Evolutionary conservation across 2,888 invertebrate genomes (phyloP).

Genomic region (Scrobipalpa atriplicella): DNA sequence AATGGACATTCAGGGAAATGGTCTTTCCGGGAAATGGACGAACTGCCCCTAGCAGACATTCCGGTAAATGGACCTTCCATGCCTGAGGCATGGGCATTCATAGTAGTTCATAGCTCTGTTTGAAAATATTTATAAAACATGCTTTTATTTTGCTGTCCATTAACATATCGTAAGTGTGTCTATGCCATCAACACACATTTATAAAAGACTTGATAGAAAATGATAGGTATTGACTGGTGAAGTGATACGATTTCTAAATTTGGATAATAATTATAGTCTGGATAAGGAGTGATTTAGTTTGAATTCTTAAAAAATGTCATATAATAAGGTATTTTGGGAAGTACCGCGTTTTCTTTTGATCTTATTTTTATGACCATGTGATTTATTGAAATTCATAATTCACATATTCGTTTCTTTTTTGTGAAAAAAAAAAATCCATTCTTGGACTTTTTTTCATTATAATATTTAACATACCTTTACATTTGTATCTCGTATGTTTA

Average conservation of each 20-base stretch:
- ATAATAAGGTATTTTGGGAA: not conserved
- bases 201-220: constrained; percentile 60
- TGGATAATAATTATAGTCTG: constrained; percentile 29
- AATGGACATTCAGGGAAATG: no score
- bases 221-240: constrained; percentile 45
- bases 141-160: not conserved
- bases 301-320: not conserved
- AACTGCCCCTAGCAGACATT: no score
- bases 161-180: constrained; percentile 54
- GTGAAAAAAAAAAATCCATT: not conserved
- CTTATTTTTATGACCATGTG: not conserved
- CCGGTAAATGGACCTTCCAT: no score
- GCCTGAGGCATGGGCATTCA: no score
- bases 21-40: no score
- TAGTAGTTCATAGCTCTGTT: no score
- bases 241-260: constrained; percentile 61
- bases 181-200: constrained; percentile 58
- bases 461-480: constrained; percentile 17
- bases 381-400: not conserved
- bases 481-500: constrained; percentile 7
- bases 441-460: not conserved
- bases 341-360: constrained; percentile 8
- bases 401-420: not conserved
- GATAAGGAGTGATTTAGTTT: constrained; percentile 11
- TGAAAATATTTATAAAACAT: not conserved